Conservation (phyloP, 1,140 invertebrate species). For the Cheumatopsyche charites region DNA sequence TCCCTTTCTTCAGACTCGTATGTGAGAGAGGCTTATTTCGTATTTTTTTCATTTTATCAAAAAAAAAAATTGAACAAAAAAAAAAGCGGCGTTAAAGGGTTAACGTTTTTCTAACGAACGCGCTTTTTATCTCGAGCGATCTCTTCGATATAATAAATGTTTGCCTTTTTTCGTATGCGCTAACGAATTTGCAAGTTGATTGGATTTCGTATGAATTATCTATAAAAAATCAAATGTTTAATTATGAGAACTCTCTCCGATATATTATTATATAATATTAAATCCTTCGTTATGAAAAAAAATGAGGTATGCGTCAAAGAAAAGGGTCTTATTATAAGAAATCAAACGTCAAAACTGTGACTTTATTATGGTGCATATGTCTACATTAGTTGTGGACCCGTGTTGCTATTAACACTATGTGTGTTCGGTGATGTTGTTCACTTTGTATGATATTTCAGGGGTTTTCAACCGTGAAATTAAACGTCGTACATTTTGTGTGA, state of each 20-base stretch:
- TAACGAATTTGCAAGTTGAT: not conserved
- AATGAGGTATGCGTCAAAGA: not conserved
- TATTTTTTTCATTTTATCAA: not conserved
- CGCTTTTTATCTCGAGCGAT: not conserved
- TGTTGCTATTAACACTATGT: not conserved
- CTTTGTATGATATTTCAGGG: too few relatives aligned
- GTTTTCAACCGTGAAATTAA: too few relatives aligned
- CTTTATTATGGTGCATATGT: not conserved
- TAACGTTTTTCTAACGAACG: not conserved
- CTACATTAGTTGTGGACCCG: not conserved
- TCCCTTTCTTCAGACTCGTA: not conserved
- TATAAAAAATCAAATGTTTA: too few relatives aligned
- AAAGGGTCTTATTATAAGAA: constrained; percentile 8
- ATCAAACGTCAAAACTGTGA: constrained; percentile 16
- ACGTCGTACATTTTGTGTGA: too few relatives aligned
- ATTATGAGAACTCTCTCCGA: too few relatives aligned
- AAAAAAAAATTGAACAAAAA: too few relatives aligned
- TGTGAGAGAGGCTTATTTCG: constrained; percentile 3
- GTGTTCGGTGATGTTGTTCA: too few relatives aligned
- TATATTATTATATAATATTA: too few relatives aligned
- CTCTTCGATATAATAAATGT: not conserved
- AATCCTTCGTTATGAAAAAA: too few relatives aligned
- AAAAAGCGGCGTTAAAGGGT: too few relatives aligned
- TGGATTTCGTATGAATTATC: not conserved
- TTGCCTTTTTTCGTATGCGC: not conserved